Base-by-base conservation (phyloP, 2,888 invertebrate genomes). In the Nineta flava region DNA sequence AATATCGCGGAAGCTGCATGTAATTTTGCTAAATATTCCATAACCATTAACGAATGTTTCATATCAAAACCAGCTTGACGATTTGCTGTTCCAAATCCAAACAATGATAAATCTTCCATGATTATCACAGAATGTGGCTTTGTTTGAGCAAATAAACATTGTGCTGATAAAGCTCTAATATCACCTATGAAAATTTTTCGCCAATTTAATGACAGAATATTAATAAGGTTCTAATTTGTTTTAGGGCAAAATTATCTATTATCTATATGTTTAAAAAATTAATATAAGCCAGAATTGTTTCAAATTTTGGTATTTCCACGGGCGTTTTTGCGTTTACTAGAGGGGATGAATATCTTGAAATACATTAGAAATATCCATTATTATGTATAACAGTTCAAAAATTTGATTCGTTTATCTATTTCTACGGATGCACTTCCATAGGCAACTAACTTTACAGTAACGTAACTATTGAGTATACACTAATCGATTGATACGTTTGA, bases 1-100 rank as follows among this genome's bases (percentile, higher is more conserved):
- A 75, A 57, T 34, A 73, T 65, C 52, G 75, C 68, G 1, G 76
- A 75, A 13, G 69, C 67, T 10, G 75, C 76, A 58, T 77, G 77
- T 56, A 74, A 72, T 55, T 65, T 67, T 2, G 72, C 76, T 57
- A 77, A 58, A 58, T 72, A 72, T 50, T 63, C 62, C 1, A 76
- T 56, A 9, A 74, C 69, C 34, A 73, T 55, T 41, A 67, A 57
- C 51, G 68, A 68, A 57, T 77, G 76, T 12, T 65, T 62, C 56
- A 72, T 64, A 59, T 77, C 73, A 26, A 77, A 65, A n/a, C 76
- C 76, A 49, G 59, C 58, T 53, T 70, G 68, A 42, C 76, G 66
- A 54, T 69, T 68, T 17, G 70, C 70, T 66, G 76, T 67, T 52
- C 69, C 66, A 55, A 69, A 76, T 32, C 75, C 75, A 47, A 68